phyloP scores from a whole-genome alignment of 1,140 invertebrate species.

The Neodiprion virginianus region DNA sequence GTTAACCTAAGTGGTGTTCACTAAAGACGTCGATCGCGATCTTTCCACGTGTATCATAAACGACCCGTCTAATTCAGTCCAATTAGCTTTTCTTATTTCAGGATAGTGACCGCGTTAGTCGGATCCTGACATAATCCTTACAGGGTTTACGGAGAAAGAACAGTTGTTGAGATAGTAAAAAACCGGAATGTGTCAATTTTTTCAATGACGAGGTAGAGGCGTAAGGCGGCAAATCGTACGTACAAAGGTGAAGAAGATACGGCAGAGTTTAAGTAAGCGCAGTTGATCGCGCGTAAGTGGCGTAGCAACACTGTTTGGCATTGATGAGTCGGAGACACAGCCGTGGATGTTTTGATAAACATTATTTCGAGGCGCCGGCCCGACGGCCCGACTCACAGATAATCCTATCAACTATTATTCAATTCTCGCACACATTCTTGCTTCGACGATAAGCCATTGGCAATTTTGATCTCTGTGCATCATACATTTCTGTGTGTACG shows the following conservation, averaged over 20 bases:
- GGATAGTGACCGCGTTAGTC: no score
- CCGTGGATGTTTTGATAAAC: slow-evolving; percentile 13
- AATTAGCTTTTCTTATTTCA: no score
- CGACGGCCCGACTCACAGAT: background rate
- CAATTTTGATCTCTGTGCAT: background rate
- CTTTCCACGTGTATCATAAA: no score
- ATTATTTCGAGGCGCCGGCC: slow-evolving; percentile 11
- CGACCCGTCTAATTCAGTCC: no score
- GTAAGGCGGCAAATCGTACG: background rate
- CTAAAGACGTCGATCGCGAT: no score
- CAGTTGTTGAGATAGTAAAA: no score
- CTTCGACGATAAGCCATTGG: background rate
- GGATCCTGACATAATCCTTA: no score
- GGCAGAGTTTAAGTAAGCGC: slow-evolving; percentile 15
- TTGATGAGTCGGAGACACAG: slow-evolving; percentile 20
- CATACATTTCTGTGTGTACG: background rate
- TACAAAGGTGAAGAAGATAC: background rate
- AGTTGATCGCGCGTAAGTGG: slow-evolving; percentile 31
- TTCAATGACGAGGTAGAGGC: background rate
- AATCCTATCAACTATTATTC: slow-evolving; percentile 9
- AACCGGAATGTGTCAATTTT: slow-evolving; percentile 26
- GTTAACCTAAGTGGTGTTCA: no score
- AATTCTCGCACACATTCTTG: background rate
- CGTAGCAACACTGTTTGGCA: slow-evolving; percentile 39
- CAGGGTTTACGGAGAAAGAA: no score